Base-by-base conservation (phyloP, 1,140 invertebrate species). In the Idris sp. region DNA sequence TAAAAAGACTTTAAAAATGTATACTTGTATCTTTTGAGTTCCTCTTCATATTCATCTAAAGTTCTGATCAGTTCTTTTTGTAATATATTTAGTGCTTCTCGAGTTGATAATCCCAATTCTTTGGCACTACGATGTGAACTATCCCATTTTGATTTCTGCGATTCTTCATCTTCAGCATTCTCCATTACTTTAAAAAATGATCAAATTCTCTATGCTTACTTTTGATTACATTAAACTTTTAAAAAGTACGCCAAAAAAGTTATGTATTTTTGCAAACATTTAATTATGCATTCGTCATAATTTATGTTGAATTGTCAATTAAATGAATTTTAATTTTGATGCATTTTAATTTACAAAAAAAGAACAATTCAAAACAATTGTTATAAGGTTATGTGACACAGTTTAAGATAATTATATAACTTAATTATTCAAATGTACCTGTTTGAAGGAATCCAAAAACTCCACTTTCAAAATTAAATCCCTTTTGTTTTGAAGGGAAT, bases 11-110 rank as follows among this genome's bases (percentile, higher is more conserved):
- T n/a, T n/a, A n/a, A n/a, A n/a, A n/a, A n/a, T n/a, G n/a, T n/a
- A 56, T 81, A 86, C 87, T 87, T 82, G 15, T 82, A 84, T 79
- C 79, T 82, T 51, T 19, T 36, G 2, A 9, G 4, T 9, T 86
- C 84, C 16, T 82, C 76, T 58, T 87, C 76, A 56, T 87, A 87
- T 18, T 89, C 86, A 15, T 85, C 78, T 31, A 89, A 77, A 48
- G 89, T 83, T 10, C 74, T 78, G 28, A 77, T 79, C 25, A 90
- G 85, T 61, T 90, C 89, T 14, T 78, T 79, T 54, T 88, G 84
- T 16, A 90, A 79, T 61, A 82, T 88, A 41, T 83, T 78, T 40
- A 90, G 69, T n/a, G 89, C 88, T 35, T 80, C 81, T 18, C 53
- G 49, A 9, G 88, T 90, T 14, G 80, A 84, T 31, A 90, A 65